phyloP scores from a whole-genome alignment of 2,888 invertebrate species.

The Drosophila prostipennis region DNA sequence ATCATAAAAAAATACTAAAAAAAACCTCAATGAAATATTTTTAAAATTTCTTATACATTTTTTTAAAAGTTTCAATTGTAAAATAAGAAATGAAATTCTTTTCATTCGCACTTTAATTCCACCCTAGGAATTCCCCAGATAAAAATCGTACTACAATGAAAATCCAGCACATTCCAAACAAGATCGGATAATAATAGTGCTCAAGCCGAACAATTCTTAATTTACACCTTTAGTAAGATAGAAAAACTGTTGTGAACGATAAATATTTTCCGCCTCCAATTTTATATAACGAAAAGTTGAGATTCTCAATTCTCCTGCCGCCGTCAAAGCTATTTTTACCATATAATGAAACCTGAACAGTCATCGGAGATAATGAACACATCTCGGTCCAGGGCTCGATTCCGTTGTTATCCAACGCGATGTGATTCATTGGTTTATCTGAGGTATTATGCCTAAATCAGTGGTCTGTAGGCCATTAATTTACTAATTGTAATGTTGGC shows the following conservation, averaged over 20 bases:
- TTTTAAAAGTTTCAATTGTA: too few relatives aligned
- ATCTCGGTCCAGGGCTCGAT: constrained; percentile 36
- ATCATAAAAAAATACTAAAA: too few relatives aligned
- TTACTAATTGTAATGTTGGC: constrained; percentile 59
- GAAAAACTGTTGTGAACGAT: constrained; percentile 33
- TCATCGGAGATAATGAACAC: constrained; percentile 70
- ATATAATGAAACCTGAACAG: constrained; percentile 55
- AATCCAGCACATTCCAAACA: constrained; percentile 14
- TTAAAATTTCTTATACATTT: too few relatives aligned
- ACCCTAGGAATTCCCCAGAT: not conserved
- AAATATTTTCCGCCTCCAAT: constrained; percentile 37
- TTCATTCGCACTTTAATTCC: not conserved
- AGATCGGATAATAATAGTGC: constrained; percentile 31
- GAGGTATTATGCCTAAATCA: constrained; percentile 55
- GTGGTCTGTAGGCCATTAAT: constrained; percentile 44
- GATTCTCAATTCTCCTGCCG: constrained; percentile 26
- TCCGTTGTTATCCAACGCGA: constrained; percentile 34
- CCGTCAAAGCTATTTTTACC: constrained; percentile 27
- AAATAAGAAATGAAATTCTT: too few relatives aligned
- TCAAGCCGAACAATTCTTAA: constrained; percentile 26
- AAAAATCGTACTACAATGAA: not conserved
- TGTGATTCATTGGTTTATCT: constrained; percentile 54
- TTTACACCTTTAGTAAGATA: constrained; percentile 23
- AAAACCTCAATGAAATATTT: too few relatives aligned
- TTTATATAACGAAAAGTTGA: constrained; percentile 30